Percentiles rank a stretch among this genome's conserved stretches.
These are phyloP conservation scores for Stegostoma tigrinum DNA, from an alignment of 2,113 vertebrate genomes.

Conservation along the genomic window DNA sequence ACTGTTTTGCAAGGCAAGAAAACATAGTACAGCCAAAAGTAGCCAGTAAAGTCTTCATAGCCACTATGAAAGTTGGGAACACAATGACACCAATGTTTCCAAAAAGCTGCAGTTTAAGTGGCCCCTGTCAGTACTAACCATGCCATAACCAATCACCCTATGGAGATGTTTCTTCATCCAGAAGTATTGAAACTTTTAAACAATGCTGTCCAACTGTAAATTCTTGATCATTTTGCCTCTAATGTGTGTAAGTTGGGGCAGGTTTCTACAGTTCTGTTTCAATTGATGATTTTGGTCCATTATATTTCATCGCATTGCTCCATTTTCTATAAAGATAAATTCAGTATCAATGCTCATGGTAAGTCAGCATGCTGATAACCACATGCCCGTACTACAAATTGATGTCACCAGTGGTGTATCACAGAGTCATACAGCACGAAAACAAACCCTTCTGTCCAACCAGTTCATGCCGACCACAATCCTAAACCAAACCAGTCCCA, in stretches of 20 bases:
- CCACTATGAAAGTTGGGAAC: neutral
- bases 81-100: neutral
- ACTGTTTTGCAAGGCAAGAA: neutral
- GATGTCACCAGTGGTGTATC: neutral
- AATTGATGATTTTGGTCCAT: too few relatives aligned
- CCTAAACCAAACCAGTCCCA: too few relatives aligned
- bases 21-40: neutral
- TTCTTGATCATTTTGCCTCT: neutral
- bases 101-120: neutral
- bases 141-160: neutral
- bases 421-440: too few relatives aligned
- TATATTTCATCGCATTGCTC: neutral
- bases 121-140: neutral
- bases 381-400: too few relatives aligned
- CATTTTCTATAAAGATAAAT: neutral
- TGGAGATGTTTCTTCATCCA: neutral
- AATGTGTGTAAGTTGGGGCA: neutral
- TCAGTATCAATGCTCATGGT: neutral
- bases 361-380: too few relatives aligned
- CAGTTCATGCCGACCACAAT: too few relatives aligned
- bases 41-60: neutral
- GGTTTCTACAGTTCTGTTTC: neutral
- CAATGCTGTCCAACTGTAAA: neutral
- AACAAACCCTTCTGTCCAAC: too few relatives aligned
- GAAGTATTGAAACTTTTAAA: neutral